Evolutionary conservation across 2,888 invertebrate species (phyloP).

Genomic region (Pteria penguin): DNA sequence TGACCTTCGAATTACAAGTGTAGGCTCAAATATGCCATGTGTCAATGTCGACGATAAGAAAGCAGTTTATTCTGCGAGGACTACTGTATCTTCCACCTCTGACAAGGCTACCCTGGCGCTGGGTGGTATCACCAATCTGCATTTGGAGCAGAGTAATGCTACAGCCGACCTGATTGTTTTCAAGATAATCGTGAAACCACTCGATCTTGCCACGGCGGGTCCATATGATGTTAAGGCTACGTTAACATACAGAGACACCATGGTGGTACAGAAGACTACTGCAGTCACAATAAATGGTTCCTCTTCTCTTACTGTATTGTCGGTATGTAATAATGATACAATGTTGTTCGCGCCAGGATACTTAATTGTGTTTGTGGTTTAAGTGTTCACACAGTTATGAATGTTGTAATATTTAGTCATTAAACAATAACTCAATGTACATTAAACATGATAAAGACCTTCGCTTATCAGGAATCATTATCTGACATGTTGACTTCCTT

Average conservation of each 20-base stretch:
- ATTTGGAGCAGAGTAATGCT: constrained; percentile 17
- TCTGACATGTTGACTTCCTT: too few species aligned
- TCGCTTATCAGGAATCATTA: too few species aligned
- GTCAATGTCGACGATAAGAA: constrained; percentile 42
- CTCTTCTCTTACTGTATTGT: constrained; percentile 17
- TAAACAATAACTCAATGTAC: too few species aligned
- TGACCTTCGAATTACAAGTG: constrained; percentile 37
- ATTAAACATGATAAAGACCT: too few species aligned
- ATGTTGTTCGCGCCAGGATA: too few species aligned
- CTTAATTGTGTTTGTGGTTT: too few species aligned
- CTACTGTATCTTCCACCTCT: neutral
- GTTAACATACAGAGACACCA: constrained; percentile 22
- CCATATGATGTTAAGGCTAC: constrained; percentile 50
- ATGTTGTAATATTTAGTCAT: too few species aligned
- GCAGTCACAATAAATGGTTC: constrained; percentile 22
- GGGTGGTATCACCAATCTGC: constrained; percentile 62
- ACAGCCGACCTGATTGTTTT: constrained; percentile 46
- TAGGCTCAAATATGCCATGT: constrained; percentile 59
- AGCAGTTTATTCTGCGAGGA: constrained; percentile 47
- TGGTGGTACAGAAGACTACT: neutral
- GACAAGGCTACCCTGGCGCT: constrained; percentile 63
- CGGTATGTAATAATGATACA: constrained; percentile 50
- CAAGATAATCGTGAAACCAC: constrained; percentile 54
- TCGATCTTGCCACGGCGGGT: constrained; percentile 45
- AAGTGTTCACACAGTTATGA: too few species aligned